Evolutionary conservation across 2,888 invertebrate species (phyloP), one percentile per base, ranked within the genome.

Genomic region (Calliphora vomitoria): DNA sequence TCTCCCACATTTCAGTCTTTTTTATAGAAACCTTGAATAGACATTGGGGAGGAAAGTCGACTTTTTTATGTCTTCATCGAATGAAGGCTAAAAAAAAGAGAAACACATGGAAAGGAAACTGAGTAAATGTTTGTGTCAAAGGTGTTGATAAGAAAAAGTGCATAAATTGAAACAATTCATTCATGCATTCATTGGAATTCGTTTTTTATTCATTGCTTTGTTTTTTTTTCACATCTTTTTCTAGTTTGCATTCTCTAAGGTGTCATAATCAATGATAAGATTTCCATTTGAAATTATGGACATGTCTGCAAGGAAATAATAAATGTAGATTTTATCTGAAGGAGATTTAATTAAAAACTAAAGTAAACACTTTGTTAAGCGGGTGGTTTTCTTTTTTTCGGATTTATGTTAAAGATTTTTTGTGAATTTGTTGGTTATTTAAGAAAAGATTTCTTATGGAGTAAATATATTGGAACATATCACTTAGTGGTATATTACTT

Each of bases 191-290:
- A 44, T 38, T 74, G 58, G 35, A 66, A 47, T 74, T 44, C 44
- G 44, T 44, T 72, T 55, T 41, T 20, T 25, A 20, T 5, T 41
- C 55, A 20, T 72, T 72, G 38, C 41, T 44, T 55, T 66, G 13
- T 50, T 81, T 11, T 71, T 69, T 25, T 53, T 6, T 15, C 10
- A 38, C 10, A 55, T 72, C 64, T 38, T 44, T 71, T 53, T 53
- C 8, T 13, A 44, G 62, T 60, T 60, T 82, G 20, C 55, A 80
- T 75, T 82, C 84, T 72, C 82, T n/a, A 72, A 74, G 85, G 84
- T 85, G 87, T 80, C 64, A 76, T 80, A 71, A 71, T 75, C 75
- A 75, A 15, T 66, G 80, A 86, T 83, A 82, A 79, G 60, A 76
- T 35, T n/a, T 82, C 3, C 4, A 18, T 82, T 64, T 55, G 20